Conservation (phyloP, 2,113 vertebrate species). For the Chrysochloris asiatica region DNA sequence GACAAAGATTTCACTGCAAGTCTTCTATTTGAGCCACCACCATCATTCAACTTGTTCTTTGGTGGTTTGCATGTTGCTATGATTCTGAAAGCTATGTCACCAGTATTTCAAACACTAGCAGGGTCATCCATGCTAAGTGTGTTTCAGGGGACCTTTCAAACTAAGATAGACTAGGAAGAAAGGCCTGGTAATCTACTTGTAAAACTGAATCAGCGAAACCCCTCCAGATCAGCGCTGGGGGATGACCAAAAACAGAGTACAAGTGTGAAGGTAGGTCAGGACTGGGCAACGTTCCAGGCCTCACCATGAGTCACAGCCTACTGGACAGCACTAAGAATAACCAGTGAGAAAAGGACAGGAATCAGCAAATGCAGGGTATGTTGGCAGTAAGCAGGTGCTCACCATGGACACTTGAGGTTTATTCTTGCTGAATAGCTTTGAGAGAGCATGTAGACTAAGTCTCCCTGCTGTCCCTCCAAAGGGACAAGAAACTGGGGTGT, state of each 20-base stretch:
- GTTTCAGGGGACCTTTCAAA: neutral
- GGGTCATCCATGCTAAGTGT: neutral
- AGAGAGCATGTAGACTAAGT: neutral
- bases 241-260: neutral
- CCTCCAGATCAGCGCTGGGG: neutral
- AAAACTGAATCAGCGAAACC: neutral
- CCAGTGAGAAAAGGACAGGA: neutral
- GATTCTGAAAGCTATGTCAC: neutral
- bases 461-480: neutral
- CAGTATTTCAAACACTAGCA: neutral
- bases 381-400: neutral
- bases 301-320: neutral
- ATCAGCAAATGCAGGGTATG: neutral
- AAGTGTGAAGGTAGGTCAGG: neutral
- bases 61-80: neutral
- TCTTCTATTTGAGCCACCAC: neutral
- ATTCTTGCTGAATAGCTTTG: neutral
- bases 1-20: neutral
- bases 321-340: neutral
- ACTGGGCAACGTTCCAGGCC: neutral
- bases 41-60: neutral
- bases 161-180: neutral
- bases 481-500: neutral
- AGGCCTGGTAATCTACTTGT: neutral
- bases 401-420: neutral